Evolutionary conservation across 2,888 invertebrate genomes (phyloP).

Genomic region (Eremobia ochroleuca): DNA sequence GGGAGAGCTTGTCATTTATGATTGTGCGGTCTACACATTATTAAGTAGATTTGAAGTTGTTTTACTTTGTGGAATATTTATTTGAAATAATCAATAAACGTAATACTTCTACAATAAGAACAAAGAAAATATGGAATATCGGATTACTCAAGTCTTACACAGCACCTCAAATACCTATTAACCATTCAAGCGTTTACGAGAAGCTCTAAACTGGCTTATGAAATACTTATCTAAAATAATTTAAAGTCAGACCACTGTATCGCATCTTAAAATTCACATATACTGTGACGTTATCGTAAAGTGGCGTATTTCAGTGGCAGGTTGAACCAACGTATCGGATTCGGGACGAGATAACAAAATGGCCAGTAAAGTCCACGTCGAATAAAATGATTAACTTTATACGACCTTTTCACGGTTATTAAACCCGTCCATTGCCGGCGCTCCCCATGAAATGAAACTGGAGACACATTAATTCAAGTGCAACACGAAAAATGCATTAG

Average conservation of each 20-base stretch:
- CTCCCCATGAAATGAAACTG: conserved; percentile 74
- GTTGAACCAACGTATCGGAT: conserved; percentile 62
- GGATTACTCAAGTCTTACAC: neutral
- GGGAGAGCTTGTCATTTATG: conserved; percentile 55
- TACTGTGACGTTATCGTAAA: conserved; percentile 59
- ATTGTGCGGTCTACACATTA: conserved; percentile 46
- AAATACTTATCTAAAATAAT: conserved; percentile 29
- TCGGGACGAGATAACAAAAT: conserved; percentile 66
- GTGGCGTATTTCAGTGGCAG: conserved; percentile 48
- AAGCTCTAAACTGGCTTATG: conserved; percentile 32
- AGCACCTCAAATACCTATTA: neutral
- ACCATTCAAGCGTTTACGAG: neutral
- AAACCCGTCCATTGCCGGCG: conserved; percentile 68
- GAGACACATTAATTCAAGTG: conserved; percentile 89
- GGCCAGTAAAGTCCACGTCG: conserved; percentile 66
- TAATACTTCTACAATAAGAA: neutral
- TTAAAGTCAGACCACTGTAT: conserved; percentile 15
- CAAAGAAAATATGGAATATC: neutral
- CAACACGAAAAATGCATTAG: conserved; percentile 91
- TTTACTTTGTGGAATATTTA: conserved; percentile 26
- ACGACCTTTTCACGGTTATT: conserved; percentile 79
- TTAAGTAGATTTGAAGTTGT: conserved; percentile 46
- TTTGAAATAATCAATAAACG: conserved; percentile 3
- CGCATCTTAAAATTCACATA: conserved; percentile 46
- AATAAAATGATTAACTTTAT: conserved; percentile 75